Evolutionary conservation across 1,140 invertebrate species (phyloP), one percentile per base, ranked within the genome.

Genomic region (Saccostrea glomerata): DNA sequence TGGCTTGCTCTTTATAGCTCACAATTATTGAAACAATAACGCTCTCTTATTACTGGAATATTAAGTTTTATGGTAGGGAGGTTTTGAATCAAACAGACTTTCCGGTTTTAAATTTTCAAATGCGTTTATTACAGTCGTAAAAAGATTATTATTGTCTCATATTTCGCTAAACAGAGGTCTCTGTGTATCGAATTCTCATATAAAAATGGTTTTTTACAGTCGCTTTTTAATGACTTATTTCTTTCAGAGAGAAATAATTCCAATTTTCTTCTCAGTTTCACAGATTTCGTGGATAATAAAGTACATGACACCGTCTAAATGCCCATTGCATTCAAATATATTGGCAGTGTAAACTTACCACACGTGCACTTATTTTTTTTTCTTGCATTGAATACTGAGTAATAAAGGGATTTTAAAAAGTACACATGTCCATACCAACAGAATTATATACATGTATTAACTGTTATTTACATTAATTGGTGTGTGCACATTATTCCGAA

Each of bases 201-300:
- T 15, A 15, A 77, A 77, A 77, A 77, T 15, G 70, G 15, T 30
- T 25, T 30, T 15, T 30, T 77, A 9, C 70, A 77, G 15, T 36
- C 13, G 30, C 70, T 77, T 77, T 40, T 40, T 25, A 36, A 23
- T 3, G 23, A 63, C 70, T 77, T 25, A 36, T 77, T 77, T 77
- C 23, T 77, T 25, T 77, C 15, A 11, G 70, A 12, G 30, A 30
- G 70, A 77, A 77, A 77, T 30, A 73, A 73, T 73, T 7, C 66
- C 66, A 73, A 77, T 77, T 77, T 30, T 77, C 25, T 77, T 77
- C 70, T 77, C 70, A 15, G 7, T 77, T 77, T 77, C 70, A 77
- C 23, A 77, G 70, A 77, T 30, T 77, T 77, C 30, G 70, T 25
- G 25, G 70, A 25, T 77, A 25, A 77, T 77, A 77, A 77, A 77